Evolutionary conservation across 2,113 vertebrate species (phyloP).

Genomic region (Peromyscus leucopus): DNA sequence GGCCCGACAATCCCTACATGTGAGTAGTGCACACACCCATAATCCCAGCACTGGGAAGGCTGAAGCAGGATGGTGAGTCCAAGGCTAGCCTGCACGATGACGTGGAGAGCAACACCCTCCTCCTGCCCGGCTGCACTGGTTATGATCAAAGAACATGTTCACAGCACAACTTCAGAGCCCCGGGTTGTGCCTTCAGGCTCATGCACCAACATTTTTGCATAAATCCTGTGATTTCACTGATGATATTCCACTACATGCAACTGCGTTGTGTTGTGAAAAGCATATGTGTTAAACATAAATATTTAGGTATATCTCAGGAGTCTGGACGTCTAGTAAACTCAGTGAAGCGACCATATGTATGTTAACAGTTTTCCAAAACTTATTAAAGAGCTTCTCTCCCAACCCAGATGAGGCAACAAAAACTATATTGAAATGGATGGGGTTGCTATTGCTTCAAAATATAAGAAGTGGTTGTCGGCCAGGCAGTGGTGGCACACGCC

Average conservation of each 20-base stretch:
- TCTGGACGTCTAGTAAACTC: conserved; percentile 21
- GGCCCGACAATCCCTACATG: background rate
- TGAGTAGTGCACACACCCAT: background rate
- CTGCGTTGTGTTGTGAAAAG: conserved; percentile 47
- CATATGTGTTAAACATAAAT: background rate
- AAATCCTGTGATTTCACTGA: conserved; percentile 44
- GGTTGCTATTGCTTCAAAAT: conserved; percentile 43
- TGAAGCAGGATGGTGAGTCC: background rate
- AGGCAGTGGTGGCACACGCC: too few species aligned
- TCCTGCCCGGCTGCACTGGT: background rate
- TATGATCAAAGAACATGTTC: conserved; percentile 21
- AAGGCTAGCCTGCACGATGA: background rate
- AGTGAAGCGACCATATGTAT: background rate
- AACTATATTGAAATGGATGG: conserved; percentile 35
- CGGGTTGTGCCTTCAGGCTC: background rate
- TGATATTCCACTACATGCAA: background rate
- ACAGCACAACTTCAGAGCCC: background rate
- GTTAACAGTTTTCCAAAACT: conserved; percentile 28
- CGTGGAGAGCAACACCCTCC: background rate
- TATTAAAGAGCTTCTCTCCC: conserved; percentile 16
- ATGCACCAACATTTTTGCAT: background rate
- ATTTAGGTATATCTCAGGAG: conserved; percentile 52
- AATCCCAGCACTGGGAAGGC: background rate
- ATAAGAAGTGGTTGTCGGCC: conserved; percentile 16
- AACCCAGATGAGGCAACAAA: background rate